Conservation (phyloP, 2,888 invertebrate genomes). For the Dicycla oo region DNA sequence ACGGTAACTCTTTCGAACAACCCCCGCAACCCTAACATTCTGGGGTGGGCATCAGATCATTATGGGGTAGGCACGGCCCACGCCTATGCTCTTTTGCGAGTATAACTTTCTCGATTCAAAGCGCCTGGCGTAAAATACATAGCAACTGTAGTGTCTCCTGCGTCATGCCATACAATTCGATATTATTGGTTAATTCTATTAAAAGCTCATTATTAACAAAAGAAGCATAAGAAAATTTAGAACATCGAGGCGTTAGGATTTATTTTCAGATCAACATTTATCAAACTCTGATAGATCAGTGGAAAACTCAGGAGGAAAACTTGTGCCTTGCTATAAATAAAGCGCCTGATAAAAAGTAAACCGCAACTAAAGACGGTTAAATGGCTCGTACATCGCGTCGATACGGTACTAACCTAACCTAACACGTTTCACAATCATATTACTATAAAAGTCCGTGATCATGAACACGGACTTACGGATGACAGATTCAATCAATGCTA, state of each 20-base stretch:
- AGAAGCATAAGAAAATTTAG: neutral
- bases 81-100: neutral
- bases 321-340: neutral
- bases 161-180: conserved; percentile 19
- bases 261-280: neutral
- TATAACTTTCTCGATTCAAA: neutral
- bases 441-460: neutral
- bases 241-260: neutral
- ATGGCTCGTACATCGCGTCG: neutral
- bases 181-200: neutral
- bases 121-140: conserved; percentile 12
- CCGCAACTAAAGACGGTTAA: neutral
- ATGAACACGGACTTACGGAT: neutral
- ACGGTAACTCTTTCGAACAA: too few species aligned
- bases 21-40: too few species aligned
- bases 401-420: too few species aligned
- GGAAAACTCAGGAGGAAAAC: neutral
- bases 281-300: neutral
- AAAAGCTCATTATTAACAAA: neutral
- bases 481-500: neutral
- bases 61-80: too few species aligned
- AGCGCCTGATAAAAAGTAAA: neutral
- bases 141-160: neutral
- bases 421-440: neutral
- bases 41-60: too few species aligned